These are phyloP conservation scores for Erebia epiphron DNA, from an alignment of 2,888 invertebrate species.

Conservation along the genomic window DNA sequence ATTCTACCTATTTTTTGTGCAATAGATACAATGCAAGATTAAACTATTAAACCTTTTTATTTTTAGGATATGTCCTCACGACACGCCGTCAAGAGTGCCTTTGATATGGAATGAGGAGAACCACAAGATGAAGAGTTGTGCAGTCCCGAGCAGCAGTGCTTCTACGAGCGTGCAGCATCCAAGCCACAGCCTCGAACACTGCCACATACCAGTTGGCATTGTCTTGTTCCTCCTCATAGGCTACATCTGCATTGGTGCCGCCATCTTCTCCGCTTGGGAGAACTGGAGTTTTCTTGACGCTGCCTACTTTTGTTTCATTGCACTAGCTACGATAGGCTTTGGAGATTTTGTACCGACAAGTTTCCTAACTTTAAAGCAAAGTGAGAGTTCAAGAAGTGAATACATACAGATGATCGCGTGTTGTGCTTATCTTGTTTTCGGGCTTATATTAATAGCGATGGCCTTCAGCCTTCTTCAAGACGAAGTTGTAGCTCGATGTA, in stretches of 20 bases:
- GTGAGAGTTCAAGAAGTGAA: constrained; percentile 74
- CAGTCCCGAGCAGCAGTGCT: constrained; percentile 66
- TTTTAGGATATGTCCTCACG: constrained; percentile 83
- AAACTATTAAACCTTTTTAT: constrained; percentile 9
- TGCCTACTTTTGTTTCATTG: constrained; percentile 93
- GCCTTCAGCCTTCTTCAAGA: constrained; percentile 93
- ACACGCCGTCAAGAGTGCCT: constrained; percentile 90
- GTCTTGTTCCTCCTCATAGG: constrained; percentile 87
- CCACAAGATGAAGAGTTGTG: constrained; percentile 65
- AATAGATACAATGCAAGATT: too few relatives aligned
- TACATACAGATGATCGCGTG: constrained; percentile 90
- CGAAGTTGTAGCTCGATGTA: constrained; percentile 88
- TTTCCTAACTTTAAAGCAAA: constrained; percentile 72
- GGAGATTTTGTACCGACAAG: constrained; percentile 88
- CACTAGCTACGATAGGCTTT: constrained; percentile 91
- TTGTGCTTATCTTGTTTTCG: constrained; percentile 90
- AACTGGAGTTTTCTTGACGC: constrained; percentile 92
- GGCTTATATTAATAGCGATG: constrained; percentile 92
- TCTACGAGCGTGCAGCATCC: constrained; percentile 65
- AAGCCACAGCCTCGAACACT: constrained; percentile 65
- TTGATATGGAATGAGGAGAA: constrained; percentile 85
- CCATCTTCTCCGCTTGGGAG: constrained; percentile 90
- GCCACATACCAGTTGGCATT: constrained; percentile 72
- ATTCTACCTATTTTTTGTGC: too few relatives aligned
- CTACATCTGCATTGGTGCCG: constrained; percentile 90